A percentile compares a stretch with the other conserved stretches of the same genome.
Evolutionary conservation across 1,140 invertebrate species (phyloP).

Genomic region (Papilio polyxenes): DNA sequence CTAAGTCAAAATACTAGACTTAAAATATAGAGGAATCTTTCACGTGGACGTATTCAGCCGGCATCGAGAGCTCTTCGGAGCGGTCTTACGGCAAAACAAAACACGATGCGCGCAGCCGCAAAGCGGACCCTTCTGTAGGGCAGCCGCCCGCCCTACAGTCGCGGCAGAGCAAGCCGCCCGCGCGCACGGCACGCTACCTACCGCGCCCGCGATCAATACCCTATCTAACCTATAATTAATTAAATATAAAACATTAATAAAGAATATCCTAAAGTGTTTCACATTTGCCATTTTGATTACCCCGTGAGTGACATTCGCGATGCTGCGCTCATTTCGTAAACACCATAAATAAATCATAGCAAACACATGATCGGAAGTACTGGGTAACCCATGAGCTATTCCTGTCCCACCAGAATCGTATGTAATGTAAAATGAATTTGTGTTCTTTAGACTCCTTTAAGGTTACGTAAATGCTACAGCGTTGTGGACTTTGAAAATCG

Average conservation of each 20-base stretch:
- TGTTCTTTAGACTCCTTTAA: slow-evolving; percentile 39
- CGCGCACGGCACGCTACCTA: slow-evolving; percentile 55
- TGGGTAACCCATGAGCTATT: slow-evolving; percentile 54
- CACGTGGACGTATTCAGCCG: slow-evolving; percentile 53
- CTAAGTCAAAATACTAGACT: background rate
- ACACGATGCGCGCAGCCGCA: slow-evolving; percentile 66
- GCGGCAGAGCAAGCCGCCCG: slow-evolving; percentile 68
- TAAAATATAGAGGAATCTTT: slow-evolving; percentile 54
- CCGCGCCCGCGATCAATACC: slow-evolving; percentile 65
- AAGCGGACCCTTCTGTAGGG: slow-evolving; percentile 49
- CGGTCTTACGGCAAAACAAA: slow-evolving; percentile 59
- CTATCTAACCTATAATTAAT: slow-evolving; percentile 45
- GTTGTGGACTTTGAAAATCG: slow-evolving; percentile 62
- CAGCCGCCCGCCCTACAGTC: slow-evolving; percentile 59
- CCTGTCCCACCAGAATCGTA: slow-evolving; percentile 41
- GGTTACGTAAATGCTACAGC: slow-evolving; percentile 68
- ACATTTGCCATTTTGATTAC: background rate
- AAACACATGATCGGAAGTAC: slow-evolving; percentile 68
- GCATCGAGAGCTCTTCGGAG: slow-evolving; percentile 51
- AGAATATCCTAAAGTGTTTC: slow-evolving; percentile 34
- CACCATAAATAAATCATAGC: slow-evolving; percentile 61
- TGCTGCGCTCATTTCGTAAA: slow-evolving; percentile 51
- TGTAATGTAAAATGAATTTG: slow-evolving; percentile 39
- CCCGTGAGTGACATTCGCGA: slow-evolving; percentile 51
- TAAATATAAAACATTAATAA: slow-evolving; percentile 47